phyloP scores from a whole-genome alignment of 2,113 vertebrate genomes.

The Thamnaconus septentrionalis region DNA sequence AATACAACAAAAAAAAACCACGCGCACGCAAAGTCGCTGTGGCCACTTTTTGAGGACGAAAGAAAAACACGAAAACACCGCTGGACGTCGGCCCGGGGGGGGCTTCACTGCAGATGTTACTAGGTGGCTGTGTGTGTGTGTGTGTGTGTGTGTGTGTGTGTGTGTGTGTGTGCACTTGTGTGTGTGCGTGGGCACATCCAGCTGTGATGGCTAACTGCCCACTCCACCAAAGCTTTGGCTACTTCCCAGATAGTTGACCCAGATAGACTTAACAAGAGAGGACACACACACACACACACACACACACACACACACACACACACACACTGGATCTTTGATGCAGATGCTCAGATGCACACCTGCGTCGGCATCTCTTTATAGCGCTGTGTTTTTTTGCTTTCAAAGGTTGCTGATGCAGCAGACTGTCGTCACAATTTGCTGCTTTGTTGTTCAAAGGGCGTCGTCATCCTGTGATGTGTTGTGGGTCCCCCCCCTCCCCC shows the following conservation, averaged over 20 bases:
- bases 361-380: no score
- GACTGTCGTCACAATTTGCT: no score
- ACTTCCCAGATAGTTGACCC: conserved; percentile 64
- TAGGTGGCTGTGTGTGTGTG: conserved; percentile 37
- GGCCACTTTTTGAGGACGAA: conserved; percentile 13
- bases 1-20: conserved; percentile 29
- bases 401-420: no score
- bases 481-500: no score
- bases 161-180: conserved; percentile 4
- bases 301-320: conserved; percentile 18
- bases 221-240: conserved; percentile 50
- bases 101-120: conserved; percentile 60
- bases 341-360: no score
- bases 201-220: conserved; percentile 64
- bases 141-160: conserved; percentile 1
- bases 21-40: conserved; percentile 56
- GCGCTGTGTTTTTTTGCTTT: no score
- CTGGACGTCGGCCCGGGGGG: conserved; percentile 34
- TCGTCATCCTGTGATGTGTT: no score
- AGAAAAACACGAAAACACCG: conserved; percentile 5
- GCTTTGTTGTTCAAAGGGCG: no score
- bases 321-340: not conserved
- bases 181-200: conserved; percentile 27
- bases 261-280: conserved; percentile 46
- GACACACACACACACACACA: conserved; percentile 21